Percentiles rank a stretch among this genome's conserved stretches.
Conservation (phyloP, 2,888 invertebrate genomes). For the Ommatoiulus sabulosus region DNA sequence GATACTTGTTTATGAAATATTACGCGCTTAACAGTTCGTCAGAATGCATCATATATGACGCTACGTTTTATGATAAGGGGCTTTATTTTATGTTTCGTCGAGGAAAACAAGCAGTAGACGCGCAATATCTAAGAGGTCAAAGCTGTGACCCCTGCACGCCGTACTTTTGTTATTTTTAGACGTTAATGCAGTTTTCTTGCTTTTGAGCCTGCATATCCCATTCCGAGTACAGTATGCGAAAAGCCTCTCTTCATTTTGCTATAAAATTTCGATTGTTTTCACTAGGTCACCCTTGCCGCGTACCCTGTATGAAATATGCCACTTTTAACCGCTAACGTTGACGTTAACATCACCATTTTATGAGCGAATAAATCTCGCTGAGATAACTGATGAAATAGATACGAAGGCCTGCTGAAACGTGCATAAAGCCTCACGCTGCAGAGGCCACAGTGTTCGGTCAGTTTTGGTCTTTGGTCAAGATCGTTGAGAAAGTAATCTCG, state of each 20-base stretch:
- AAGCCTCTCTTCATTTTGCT: conserved; percentile 34
- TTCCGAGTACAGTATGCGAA: neutral
- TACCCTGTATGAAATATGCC: conserved; percentile 26
- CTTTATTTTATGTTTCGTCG: neutral
- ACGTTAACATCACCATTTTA: conserved; percentile 41
- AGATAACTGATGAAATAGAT: conserved; percentile 45
- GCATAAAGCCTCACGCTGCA: conserved; percentile 3
- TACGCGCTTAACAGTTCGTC: too few species aligned
- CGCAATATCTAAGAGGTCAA: neutral
- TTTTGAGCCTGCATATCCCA: neutral
- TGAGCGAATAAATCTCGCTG: conserved; percentile 38
- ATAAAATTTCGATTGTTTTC: conserved; percentile 47
- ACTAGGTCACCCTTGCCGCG: conserved; percentile 16
- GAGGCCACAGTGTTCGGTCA: neutral
- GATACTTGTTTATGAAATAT: too few species aligned
- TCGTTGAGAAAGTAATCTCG: neutral
- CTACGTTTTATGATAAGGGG: too few species aligned
- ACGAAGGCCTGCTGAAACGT: conserved; percentile 14
- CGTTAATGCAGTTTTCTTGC: neutral
- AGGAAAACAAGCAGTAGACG: neutral
- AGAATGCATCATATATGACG: too few species aligned
- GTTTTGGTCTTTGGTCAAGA: conserved; percentile 42
- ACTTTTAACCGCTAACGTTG: conserved; percentile 44
- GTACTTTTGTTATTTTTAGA: conserved; percentile 35
- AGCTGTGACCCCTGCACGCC: neutral